Evolutionary conservation across 2,797 vertebrate genomes (phyloP).

Genomic region (Loris lydekkerianus): DNA sequence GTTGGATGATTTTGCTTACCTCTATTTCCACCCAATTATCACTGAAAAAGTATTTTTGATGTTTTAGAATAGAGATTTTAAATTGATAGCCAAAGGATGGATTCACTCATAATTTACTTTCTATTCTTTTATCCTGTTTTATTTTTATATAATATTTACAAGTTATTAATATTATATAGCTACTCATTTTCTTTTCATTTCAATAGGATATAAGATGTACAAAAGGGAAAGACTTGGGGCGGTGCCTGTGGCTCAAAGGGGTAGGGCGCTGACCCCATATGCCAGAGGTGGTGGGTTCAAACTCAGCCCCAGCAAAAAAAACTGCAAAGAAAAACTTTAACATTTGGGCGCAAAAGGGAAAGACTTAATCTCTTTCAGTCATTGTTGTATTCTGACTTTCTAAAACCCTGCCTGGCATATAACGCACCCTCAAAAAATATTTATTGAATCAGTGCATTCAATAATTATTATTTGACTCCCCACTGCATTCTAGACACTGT

Average conservation of each 20-base stretch:
- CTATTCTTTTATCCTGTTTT: not conserved
- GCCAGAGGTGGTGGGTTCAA: too few species aligned
- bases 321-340: too few species aligned
- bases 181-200: not conserved
- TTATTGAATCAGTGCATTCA: not conserved
- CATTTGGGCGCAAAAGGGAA: too few species aligned
- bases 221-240: not conserved
- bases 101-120: conserved; percentile 9
- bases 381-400: not conserved
- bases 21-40: conserved; percentile 4
- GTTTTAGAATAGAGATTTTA: not conserved
- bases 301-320: too few species aligned
- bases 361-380: conserved; percentile 8
- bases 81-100: not conserved
- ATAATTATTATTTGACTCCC: not conserved
- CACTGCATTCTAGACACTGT: not conserved
- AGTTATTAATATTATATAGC: not conserved
- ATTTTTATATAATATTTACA: not conserved
- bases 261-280: too few species aligned
- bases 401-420: not conserved
- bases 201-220: not conserved
- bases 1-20: not conserved
- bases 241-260: too few species aligned
- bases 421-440: not conserved
- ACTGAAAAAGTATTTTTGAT: not conserved